A percentile compares a stretch with the other conserved stretches of the same genome.
Evolutionary conservation across 2,113 vertebrate genomes (phyloP).

Genomic region (Catagonus wagneri): DNA sequence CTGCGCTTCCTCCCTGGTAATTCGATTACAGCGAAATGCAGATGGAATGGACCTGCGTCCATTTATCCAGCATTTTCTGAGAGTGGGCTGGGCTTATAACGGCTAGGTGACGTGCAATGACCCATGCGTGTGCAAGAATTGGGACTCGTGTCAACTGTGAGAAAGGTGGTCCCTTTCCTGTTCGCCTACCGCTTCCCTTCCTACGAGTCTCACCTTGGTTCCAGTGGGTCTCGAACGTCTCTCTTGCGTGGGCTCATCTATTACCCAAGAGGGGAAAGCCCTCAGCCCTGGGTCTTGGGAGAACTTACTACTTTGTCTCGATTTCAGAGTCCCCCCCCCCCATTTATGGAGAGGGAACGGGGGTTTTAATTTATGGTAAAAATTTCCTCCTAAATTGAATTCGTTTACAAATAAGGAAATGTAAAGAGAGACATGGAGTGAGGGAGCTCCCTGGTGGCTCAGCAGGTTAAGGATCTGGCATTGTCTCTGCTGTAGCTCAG

Average conservation of each 20-base stretch:
- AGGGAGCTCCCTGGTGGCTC: neutral
- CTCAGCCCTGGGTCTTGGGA: neutral
- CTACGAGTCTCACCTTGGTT: neutral
- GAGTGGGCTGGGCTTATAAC: neutral
- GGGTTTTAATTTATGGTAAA: neutral
- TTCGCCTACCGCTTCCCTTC: neutral
- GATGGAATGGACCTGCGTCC: neutral
- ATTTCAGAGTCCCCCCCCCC: neutral
- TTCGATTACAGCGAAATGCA: too few relatives aligned
- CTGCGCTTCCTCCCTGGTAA: accelerated
- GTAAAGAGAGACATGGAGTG: neutral
- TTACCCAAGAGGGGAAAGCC: neutral
- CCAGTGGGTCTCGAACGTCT: accelerated
- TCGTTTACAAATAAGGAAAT: neutral
- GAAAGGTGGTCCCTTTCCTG: neutral
- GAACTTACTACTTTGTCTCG: neutral
- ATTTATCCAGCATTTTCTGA: neutral
- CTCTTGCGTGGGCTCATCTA: neutral
- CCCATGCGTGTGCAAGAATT: neutral
- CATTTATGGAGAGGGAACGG: neutral
- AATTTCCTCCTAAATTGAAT: neutral
- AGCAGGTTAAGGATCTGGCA: too few relatives aligned
- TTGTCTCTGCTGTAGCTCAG: too few relatives aligned
- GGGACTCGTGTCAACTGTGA: neutral
- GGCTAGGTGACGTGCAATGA: neutral